phyloP scores from a whole-genome alignment of 2,888 invertebrate species.

The Rhingia campestris region DNA sequence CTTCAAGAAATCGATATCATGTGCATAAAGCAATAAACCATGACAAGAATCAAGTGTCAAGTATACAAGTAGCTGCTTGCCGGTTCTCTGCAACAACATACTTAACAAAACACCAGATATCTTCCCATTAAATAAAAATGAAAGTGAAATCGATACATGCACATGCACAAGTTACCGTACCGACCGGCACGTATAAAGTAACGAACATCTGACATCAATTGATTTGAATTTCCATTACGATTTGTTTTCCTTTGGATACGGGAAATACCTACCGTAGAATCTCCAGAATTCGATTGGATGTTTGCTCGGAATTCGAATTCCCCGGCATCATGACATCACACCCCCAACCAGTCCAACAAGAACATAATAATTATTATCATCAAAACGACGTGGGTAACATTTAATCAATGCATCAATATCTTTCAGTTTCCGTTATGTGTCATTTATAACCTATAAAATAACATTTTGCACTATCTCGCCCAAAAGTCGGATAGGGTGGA shows the following conservation, averaged over 20 bases:
- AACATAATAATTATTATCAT: slow-evolving; percentile 1
- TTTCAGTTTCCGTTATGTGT: slow-evolving; percentile 2
- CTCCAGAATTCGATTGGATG: slow-evolving; percentile 27
- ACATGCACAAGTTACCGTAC: not conserved
- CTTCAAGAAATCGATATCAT: not conserved
- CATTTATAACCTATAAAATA: slow-evolving; percentile 33
- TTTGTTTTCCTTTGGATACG: not conserved
- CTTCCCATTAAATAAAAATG: slow-evolving; percentile 2
- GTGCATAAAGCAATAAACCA: not conserved
- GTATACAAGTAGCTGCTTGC: not conserved
- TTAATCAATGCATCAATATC: slow-evolving; percentile 41
- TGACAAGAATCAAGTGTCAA: slow-evolving; percentile 3
- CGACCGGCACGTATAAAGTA: too few relatives aligned
- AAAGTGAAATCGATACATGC: slow-evolving; percentile 12
- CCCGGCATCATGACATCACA: slow-evolving; percentile 8
- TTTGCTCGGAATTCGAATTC: slow-evolving; percentile 5
- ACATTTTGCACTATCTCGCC: slow-evolving; percentile 27
- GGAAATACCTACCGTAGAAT: not conserved
- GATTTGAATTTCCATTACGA: slow-evolving; percentile 19
- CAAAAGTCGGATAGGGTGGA: slow-evolving; percentile 41
- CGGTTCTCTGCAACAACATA: not conserved
- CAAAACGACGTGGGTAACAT: not conserved
- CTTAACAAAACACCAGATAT: not conserved
- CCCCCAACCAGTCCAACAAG: not conserved
- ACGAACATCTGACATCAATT: slow-evolving; percentile 8